A percentile compares a stretch with the other conserved stretches of the same genome.
These are phyloP conservation scores for Siniperca chuatsi DNA, from an alignment of 2,113 vertebrate genomes.

Conservation along the genomic window DNA sequence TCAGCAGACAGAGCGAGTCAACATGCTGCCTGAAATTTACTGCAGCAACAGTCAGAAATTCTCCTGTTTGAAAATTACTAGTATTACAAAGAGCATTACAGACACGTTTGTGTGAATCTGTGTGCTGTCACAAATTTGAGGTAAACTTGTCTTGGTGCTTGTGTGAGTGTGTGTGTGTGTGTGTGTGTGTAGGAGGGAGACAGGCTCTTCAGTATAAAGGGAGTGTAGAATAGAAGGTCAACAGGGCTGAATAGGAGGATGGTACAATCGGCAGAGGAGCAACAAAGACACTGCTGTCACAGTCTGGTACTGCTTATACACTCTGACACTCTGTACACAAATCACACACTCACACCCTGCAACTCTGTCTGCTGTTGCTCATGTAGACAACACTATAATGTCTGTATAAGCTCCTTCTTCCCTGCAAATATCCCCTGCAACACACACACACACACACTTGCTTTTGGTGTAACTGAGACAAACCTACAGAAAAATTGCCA, in stretches of 20 bases:
- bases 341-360: not conserved
- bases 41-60: not conserved
- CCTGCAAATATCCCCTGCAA: no score
- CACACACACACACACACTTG: not conserved
- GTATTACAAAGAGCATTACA: not conserved
- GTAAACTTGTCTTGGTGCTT: not conserved
- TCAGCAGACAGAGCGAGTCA: slow-evolving; percentile 11
- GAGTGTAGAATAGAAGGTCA: slow-evolving; percentile 21
- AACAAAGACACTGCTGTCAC: slow-evolving; percentile 64
- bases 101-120: not conserved
- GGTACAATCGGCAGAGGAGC: slow-evolving; percentile 44
- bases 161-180: slow-evolving; percentile 5
- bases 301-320: slow-evolving; percentile 47
- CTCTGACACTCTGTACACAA: not conserved
- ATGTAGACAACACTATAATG: no score
- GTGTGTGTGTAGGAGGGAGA: not conserved
- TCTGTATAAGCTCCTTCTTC: no score
- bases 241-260: slow-evolving; percentile 43
- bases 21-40: not conserved
- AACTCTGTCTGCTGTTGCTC: no score
- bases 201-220: slow-evolving; percentile 10
- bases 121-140: not conserved
- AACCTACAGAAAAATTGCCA: not conserved
- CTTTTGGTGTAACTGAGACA: no score
- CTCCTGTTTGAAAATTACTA: not conserved